phyloP scores from a whole-genome alignment of 1,140 invertebrate genomes.

The Aphis craccivora region DNA sequence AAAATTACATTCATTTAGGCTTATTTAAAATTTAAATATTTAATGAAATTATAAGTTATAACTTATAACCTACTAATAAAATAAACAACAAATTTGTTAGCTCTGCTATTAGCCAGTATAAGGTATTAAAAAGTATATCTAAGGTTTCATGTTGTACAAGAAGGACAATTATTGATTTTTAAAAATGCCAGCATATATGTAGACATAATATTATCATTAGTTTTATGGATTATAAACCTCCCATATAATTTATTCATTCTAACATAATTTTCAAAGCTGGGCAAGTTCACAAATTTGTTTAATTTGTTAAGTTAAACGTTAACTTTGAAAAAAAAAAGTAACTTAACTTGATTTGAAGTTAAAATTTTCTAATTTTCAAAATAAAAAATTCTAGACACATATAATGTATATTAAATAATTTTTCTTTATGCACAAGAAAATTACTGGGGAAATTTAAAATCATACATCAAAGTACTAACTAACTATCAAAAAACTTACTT shows the following conservation, averaged over 20 bases:
- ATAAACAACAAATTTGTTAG: not conserved
- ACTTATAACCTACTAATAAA: not conserved
- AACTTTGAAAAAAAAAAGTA: too few species aligned
- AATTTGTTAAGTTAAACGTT: too few species aligned
- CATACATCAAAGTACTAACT: too few species aligned
- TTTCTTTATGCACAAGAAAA: too few species aligned
- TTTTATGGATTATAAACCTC: not conserved
- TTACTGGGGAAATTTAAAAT: too few species aligned
- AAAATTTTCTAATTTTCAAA: too few species aligned
- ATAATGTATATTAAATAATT: too few species aligned
- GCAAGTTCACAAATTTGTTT: too few species aligned
- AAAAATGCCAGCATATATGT: not conserved
- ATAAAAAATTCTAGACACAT: too few species aligned
- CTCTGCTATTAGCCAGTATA: not conserved
- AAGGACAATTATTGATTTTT: conserved; percentile 35
- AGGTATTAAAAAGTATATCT: not conserved
- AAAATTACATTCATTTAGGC: not conserved
- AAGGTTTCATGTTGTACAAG: conserved; percentile 23
- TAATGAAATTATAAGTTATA: not conserved
- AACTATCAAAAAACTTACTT: too few species aligned
- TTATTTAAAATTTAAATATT: not conserved
- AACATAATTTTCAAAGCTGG: too few species aligned
- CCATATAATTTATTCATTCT: not conserved
- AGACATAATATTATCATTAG: not conserved
- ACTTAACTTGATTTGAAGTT: too few species aligned